Evolutionary conservation across 2,113 vertebrate genomes (phyloP).

Genomic region (Chionodraco myersi): DNA sequence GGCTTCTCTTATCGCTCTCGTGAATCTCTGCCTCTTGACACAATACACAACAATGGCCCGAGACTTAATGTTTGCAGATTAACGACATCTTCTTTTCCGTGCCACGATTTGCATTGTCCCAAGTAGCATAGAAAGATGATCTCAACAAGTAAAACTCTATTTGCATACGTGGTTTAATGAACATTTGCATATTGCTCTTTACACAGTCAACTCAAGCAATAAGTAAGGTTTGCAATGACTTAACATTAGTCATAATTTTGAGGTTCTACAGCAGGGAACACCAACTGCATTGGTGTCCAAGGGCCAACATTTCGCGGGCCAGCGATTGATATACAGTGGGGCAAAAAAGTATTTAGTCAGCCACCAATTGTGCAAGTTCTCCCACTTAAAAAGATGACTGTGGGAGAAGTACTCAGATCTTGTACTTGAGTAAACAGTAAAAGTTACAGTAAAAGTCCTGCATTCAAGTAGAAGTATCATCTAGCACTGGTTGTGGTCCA

Average conservation of each 20-base stretch:
- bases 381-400: too few species aligned
- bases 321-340: too few species aligned
- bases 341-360: too few species aligned
- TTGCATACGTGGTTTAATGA: slow-evolving; percentile 55
- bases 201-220: slow-evolving; percentile 50
- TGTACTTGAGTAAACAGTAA: too few species aligned
- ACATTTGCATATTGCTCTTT: slow-evolving; percentile 60
- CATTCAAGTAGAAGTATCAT: too few species aligned
- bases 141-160: slow-evolving; percentile 66
- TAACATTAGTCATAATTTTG: slow-evolving; percentile 66
- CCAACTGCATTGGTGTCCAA: too few species aligned
- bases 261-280: slow-evolving; percentile 22
- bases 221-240: slow-evolving; percentile 57
- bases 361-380: too few species aligned
- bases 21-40: slow-evolving; percentile 68
- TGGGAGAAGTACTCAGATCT: too few species aligned
- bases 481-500: too few species aligned
- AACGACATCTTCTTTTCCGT: slow-evolving; percentile 41
- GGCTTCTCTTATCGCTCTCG: slow-evolving; percentile 63
- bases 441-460: too few species aligned
- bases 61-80: slow-evolving; percentile 57
- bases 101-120: slow-evolving; percentile 57
- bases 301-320: too few species aligned
- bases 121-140: slow-evolving; percentile 64
- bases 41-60: slow-evolving; percentile 59